phyloP scores from a whole-genome alignment of 2,888 invertebrate species.

The Lamellibrachia satsuma region DNA sequence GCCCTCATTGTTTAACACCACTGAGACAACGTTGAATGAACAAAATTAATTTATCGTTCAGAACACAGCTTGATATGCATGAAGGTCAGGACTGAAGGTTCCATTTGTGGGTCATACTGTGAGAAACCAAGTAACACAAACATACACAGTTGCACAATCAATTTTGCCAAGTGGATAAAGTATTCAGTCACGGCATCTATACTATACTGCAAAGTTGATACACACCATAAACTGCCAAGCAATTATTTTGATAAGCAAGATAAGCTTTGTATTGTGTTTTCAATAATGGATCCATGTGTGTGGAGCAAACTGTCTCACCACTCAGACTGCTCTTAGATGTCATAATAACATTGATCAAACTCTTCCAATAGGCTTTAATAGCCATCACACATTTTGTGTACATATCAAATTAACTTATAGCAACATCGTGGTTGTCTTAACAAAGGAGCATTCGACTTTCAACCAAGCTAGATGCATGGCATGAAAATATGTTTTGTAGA shows the following conservation, averaged over 20 bases:
- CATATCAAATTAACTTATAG: neutral
- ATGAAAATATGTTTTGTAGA: neutral
- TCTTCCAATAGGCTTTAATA: neutral
- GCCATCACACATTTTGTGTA: neutral
- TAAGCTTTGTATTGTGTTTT: neutral
- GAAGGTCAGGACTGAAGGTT: neutral
- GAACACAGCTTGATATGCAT: neutral
- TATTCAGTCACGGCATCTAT: neutral
- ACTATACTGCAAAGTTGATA: neutral
- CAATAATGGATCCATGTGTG: neutral
- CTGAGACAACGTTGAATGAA: neutral
- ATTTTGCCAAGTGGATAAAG: neutral
- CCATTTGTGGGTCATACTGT: too few relatives aligned
- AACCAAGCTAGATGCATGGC: neutral
- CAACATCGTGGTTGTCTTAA: neutral
- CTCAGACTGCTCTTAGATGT: neutral
- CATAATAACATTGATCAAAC: neutral
- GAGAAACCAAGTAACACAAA: too few relatives aligned
- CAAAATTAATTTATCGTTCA: neutral
- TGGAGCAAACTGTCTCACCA: neutral
- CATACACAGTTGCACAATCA: neutral
- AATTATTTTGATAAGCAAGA: neutral
- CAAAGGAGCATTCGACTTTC: neutral
- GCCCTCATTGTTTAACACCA: too few relatives aligned
- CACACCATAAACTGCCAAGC: neutral